Conservation (phyloP, 2,113 vertebrate genomes). For the Perognathus longimembris region DNA sequence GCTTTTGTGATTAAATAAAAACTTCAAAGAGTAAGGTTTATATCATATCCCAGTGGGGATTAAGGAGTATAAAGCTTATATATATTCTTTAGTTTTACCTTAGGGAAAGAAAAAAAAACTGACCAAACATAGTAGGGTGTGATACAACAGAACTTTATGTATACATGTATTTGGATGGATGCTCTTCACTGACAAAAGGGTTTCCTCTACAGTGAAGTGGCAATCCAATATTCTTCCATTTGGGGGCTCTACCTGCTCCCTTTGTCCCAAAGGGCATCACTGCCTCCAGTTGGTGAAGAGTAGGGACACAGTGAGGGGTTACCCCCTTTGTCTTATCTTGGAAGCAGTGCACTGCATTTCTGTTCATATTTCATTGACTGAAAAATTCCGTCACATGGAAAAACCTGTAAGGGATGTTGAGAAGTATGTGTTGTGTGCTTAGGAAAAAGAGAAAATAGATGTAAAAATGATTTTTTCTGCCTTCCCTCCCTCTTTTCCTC, state of each 20-base stretch:
- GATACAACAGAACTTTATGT: background rate
- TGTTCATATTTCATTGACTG: background rate
- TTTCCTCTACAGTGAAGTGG: background rate
- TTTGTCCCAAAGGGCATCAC: background rate
- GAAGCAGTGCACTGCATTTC: background rate
- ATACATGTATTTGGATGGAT: background rate
- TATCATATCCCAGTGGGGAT: background rate
- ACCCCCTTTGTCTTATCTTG: background rate
- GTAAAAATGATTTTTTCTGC: background rate
- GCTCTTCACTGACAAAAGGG: background rate
- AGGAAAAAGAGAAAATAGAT: background rate
- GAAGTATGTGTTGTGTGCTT: background rate
- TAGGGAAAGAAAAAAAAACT: background rate
- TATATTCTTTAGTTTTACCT: background rate
- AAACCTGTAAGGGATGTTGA: background rate
- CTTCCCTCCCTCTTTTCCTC: background rate
- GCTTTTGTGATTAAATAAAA: background rate
- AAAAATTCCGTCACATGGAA: background rate
- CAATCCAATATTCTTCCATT: background rate
- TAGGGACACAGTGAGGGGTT: background rate
- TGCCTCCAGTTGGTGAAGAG: background rate
- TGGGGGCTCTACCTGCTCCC: background rate
- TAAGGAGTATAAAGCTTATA: background rate
- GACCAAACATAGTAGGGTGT: background rate
- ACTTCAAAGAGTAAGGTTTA: conserved; percentile 6